Conservation (phyloP, 2,888 invertebrate genomes). For the Caenorhabditis sp. region DNA sequence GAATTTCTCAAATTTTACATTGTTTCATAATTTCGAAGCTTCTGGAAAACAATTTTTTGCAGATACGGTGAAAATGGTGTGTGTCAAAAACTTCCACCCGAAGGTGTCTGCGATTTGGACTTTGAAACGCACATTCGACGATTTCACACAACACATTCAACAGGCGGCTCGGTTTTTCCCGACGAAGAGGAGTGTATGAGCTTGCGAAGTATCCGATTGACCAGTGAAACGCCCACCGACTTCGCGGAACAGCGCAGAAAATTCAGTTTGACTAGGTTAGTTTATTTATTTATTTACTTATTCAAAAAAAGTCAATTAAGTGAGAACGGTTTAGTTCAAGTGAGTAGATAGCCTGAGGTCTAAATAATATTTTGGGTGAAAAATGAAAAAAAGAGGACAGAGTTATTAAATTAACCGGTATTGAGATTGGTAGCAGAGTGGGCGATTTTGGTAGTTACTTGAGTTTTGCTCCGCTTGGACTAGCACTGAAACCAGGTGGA, state of each 20-base stretch:
- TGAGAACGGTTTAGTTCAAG: not conserved
- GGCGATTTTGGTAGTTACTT: constrained; percentile 6
- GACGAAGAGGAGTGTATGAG: constrained; percentile 14
- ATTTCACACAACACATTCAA: constrained; percentile 72
- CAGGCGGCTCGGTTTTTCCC: not conserved
- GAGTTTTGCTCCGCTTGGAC: constrained; percentile 29
- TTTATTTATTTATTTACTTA: not conserved
- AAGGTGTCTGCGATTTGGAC: constrained; percentile 86
- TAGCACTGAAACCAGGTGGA: constrained; percentile 41
- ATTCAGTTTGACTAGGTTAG: constrained; percentile 5
- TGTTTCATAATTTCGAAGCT: not conserved
- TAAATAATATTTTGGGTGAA: not conserved
- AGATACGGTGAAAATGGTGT: constrained; percentile 87
- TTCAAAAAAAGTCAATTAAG: constrained; percentile 10
- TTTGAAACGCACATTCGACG: constrained; percentile 85
- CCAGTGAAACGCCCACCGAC: constrained; percentile 26
- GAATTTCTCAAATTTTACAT: not conserved
- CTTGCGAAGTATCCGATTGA: constrained; percentile 25
- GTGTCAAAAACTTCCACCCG: constrained; percentile 85
- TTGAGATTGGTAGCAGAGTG: constrained; percentile 5
- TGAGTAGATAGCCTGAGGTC: constrained; percentile 27
- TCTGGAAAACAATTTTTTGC: constrained; percentile 1
- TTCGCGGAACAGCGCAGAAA: constrained; percentile 15
- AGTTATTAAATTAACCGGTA: constrained; percentile 17
- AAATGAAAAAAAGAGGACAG: not conserved